A percentile compares a stretch with the other conserved stretches of the same genome.
phyloP scores from a whole-genome alignment of 1,140 invertebrate genomes.

The Pachyrhynchus sulphureomaculatus region DNA sequence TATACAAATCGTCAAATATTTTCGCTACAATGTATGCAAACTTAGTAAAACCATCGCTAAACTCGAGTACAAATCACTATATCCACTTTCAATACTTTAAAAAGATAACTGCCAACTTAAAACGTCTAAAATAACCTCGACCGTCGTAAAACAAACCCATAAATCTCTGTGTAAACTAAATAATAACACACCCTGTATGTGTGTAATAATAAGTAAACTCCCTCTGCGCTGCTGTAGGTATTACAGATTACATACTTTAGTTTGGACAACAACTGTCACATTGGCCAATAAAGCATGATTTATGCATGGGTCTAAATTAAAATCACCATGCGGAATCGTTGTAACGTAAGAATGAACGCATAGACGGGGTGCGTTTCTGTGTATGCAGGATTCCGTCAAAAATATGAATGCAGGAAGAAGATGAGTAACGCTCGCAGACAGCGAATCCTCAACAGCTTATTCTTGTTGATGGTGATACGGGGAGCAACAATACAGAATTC shows the following conservation, averaged over 20 bases:
- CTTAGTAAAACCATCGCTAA: no score
- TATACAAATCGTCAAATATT: no score
- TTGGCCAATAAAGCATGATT: background rate
- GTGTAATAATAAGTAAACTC: background rate
- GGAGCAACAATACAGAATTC: no score
- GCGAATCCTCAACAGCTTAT: no score
- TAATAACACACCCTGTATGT: slow-evolving; percentile 8
- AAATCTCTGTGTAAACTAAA: background rate
- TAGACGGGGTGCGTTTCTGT: background rate
- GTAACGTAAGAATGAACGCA: background rate
- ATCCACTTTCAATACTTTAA: no score
- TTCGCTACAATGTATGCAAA: no score
- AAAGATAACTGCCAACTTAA: no score
- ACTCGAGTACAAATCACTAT: no score
- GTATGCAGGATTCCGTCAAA: no score
- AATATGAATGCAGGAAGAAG: no score
- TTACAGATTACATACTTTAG: slow-evolving; percentile 5
- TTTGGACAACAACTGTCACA: slow-evolving; percentile 4
- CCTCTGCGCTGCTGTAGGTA: slow-evolving; percentile 5
- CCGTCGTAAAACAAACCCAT: background rate
- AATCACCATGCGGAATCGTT: background rate
- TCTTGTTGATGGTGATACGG: no score
- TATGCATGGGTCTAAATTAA: slow-evolving; percentile 1
- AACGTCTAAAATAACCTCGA: background rate
- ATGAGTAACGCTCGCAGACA: no score